Conservation (phyloP, 1,140 invertebrate genomes). For the Eurytemora carolleeae region DNA sequence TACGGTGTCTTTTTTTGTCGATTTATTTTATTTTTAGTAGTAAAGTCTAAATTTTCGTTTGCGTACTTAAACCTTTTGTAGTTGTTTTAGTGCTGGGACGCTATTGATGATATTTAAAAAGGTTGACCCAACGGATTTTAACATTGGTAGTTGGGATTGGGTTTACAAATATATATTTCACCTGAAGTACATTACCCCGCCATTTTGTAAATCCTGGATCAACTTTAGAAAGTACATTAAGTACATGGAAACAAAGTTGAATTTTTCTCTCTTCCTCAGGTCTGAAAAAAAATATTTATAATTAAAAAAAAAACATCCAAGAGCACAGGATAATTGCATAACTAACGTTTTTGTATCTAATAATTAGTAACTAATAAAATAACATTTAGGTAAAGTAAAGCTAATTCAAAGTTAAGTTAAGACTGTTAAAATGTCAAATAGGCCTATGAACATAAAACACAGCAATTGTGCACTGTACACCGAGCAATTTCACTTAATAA, state of each 20-base stretch:
- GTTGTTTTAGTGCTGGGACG: not conserved
- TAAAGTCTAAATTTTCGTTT: not conserved
- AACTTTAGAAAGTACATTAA: conserved; percentile 1
- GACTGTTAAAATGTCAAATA: too few species aligned
- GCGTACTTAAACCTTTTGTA: not conserved
- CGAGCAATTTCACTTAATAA: too few species aligned
- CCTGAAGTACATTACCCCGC: conserved; percentile 2
- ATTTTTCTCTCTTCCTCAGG: conserved; percentile 12
- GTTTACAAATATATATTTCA: not conserved
- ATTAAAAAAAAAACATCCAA: too few species aligned
- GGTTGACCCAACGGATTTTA: not conserved
- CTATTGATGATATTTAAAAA: not conserved
- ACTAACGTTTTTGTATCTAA: too few species aligned
- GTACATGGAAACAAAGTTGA: conserved; percentile 6
- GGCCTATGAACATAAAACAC: too few species aligned
- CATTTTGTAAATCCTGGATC: conserved; percentile 14
- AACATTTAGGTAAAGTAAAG: too few species aligned
- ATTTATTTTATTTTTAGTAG: not conserved
- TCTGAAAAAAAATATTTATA: not conserved
- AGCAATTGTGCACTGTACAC: too few species aligned
- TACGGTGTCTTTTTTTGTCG: not conserved
- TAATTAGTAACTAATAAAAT: too few species aligned
- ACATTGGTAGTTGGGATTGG: not conserved
- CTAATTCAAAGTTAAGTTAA: too few species aligned
- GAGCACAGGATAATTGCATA: too few species aligned